These are phyloP conservation scores for Embiotoca jacksoni DNA, from an alignment of 2,113 vertebrate genomes.

Conservation along the genomic window DNA sequence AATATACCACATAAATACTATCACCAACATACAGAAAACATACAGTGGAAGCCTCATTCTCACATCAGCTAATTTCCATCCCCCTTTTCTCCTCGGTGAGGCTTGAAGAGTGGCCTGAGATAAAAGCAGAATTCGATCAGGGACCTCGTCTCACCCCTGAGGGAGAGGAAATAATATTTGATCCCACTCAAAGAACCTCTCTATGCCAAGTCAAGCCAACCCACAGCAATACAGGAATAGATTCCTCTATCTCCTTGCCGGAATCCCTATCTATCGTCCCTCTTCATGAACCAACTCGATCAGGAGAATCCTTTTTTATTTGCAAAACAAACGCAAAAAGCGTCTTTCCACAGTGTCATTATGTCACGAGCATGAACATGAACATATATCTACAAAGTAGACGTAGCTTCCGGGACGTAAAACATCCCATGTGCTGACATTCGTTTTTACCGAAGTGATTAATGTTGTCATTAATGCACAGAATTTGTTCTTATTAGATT, in stretches of 20 bases:
- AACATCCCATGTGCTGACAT: conserved; percentile 28
- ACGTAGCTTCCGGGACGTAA: not conserved
- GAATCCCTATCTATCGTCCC: conserved; percentile 17
- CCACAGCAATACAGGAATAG: conserved; percentile 70
- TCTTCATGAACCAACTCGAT: conserved; percentile 10
- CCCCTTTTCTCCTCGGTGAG: conserved; percentile 35
- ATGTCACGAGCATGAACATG: not conserved
- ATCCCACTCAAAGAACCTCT: conserved; percentile 72
- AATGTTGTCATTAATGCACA: conserved; percentile 62
- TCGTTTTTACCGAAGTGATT: conserved; percentile 57
- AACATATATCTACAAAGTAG: not conserved
- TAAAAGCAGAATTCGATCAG: conserved; percentile 68
- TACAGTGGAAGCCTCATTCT: conserved; percentile 27
- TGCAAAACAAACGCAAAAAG: not conserved
- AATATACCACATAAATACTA: conserved; percentile 38
- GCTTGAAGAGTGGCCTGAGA: conserved; percentile 62
- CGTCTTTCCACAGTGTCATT: not conserved
- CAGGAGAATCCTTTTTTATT: conserved; percentile 44
- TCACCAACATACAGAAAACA: conserved; percentile 43
- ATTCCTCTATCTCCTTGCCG: conserved; percentile 47
- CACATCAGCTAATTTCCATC: conserved; percentile 37
- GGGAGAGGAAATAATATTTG: conserved; percentile 70
- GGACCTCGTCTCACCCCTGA: conserved; percentile 56
- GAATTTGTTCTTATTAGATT: conserved; percentile 56
- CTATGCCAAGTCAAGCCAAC: conserved; percentile 57